Percentiles rank a stretch among this genome's conserved stretches.
phyloP scores from a whole-genome alignment of 2,888 invertebrate genomes.

The Meganola albula region DNA sequence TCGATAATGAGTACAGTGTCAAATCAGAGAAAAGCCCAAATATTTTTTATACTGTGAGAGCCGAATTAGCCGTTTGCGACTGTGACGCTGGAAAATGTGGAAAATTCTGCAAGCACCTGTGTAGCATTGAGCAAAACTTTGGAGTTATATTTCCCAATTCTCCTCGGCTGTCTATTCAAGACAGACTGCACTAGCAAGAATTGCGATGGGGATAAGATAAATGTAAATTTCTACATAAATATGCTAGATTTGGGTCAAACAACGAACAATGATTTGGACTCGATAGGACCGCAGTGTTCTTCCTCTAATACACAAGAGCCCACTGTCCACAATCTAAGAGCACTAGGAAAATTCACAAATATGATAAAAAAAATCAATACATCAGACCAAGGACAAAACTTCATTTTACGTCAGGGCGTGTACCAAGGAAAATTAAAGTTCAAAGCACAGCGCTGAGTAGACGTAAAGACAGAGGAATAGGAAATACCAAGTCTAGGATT shows the following conservation, averaged over 20 bases:
- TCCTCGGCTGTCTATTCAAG: too few relatives aligned
- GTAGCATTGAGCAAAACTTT: slow-evolving; percentile 16
- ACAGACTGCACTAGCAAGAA: too few relatives aligned
- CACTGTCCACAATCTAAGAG: slow-evolving; percentile 13
- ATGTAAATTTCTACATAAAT: slow-evolving; percentile 14
- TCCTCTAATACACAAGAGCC: slow-evolving; percentile 14
- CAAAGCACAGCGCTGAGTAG: background rate
- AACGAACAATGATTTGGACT: slow-evolving; percentile 12
- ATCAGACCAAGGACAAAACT: slow-evolving; percentile 3
- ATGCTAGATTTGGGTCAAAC: slow-evolving; percentile 11
- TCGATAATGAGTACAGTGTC: slow-evolving; percentile 16
- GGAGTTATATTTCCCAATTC: too few relatives aligned
- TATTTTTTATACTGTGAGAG: slow-evolving; percentile 17
- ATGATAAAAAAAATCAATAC: slow-evolving; percentile 4
- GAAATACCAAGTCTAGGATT: slow-evolving; percentile 4
- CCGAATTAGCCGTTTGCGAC: slow-evolving; percentile 11
- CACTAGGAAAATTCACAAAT: slow-evolving; percentile 7
- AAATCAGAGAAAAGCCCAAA: slow-evolving; percentile 14
- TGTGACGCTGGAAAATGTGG: slow-evolving; percentile 17
- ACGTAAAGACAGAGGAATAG: slow-evolving; percentile 5
- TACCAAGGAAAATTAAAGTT: background rate
- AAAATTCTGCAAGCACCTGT: slow-evolving; percentile 16
- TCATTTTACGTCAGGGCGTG: slow-evolving; percentile 2
- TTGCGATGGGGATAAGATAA: slow-evolving; percentile 7
- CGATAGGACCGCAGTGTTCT: slow-evolving; percentile 12